Percentiles rank a stretch among this genome's conserved stretches.
phyloP scores from a whole-genome alignment of 2,888 invertebrate species.

The Diarsia brunnea region DNA sequence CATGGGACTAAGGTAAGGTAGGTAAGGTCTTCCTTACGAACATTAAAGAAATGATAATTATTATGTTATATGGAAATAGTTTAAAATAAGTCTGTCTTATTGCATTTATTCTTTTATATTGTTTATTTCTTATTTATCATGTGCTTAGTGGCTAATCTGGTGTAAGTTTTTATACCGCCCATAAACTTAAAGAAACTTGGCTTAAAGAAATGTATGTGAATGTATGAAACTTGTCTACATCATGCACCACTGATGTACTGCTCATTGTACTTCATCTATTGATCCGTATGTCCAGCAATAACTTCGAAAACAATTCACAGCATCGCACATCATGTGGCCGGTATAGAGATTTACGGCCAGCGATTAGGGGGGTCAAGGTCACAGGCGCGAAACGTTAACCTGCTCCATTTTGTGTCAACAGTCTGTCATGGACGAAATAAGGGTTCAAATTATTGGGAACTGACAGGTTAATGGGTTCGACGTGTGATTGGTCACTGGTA shows the following conservation, averaged over 20 bases:
- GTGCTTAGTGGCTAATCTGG: no score
- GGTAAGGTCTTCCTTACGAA: no score
- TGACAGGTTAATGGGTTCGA: constrained; percentile 6
- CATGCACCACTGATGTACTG: neutral
- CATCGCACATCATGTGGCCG: constrained; percentile 46
- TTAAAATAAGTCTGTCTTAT: neutral
- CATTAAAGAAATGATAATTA: no score
- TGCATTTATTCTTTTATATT: neutral
- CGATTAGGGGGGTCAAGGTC: constrained; percentile 66
- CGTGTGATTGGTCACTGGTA: neutral
- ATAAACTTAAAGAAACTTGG: no score
- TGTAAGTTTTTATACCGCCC: no score
- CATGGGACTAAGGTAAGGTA: no score
- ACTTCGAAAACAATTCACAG: constrained; percentile 43
- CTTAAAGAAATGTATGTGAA: no score
- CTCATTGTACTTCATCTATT: neutral
- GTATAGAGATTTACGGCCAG: constrained; percentile 65
- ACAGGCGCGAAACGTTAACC: constrained; percentile 53
- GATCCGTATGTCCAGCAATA: constrained; percentile 10
- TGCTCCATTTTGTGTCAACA: constrained; percentile 60
- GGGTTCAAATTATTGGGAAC: constrained; percentile 23
- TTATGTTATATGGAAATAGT: neutral
- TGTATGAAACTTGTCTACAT: no score
- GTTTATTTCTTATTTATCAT: neutral
- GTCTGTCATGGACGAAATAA: constrained; percentile 25